Evolutionary conservation across 2,888 invertebrate species (phyloP).

Genomic region (Cosmopolites sordidus): DNA sequence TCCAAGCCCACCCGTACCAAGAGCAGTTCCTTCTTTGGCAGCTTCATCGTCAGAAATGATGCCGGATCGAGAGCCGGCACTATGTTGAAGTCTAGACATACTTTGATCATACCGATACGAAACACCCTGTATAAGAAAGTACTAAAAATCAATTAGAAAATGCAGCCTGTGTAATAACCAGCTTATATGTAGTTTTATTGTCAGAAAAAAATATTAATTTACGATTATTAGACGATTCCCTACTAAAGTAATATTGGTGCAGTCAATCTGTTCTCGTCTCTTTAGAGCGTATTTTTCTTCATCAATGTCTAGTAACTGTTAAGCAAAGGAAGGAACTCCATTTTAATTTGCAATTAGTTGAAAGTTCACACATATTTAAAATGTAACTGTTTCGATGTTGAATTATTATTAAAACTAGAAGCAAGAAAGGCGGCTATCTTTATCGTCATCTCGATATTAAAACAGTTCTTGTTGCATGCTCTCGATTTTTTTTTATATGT

Average conservation of each 20-base stretch:
- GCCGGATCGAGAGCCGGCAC: slow-evolving; percentile 72
- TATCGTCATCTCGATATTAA: slow-evolving; percentile 7
- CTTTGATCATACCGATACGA: too few relatives aligned
- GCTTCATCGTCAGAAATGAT: slow-evolving; percentile 71
- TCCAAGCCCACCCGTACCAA: slow-evolving; percentile 66
- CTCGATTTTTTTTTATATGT: too few relatives aligned
- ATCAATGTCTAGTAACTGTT: slow-evolving; percentile 26
- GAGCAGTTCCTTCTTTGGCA: slow-evolving; percentile 75
- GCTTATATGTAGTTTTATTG: too few relatives aligned
- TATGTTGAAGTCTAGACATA: slow-evolving; percentile 69
- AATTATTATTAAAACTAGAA: slow-evolving; percentile 27
- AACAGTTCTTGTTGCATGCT: slow-evolving; percentile 2
- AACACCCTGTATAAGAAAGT: too few relatives aligned
- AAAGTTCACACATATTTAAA: slow-evolving; percentile 44
- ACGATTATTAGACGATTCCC: too few relatives aligned
- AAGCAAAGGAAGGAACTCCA: slow-evolving; percentile 40
- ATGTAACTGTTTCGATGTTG: slow-evolving; percentile 38
- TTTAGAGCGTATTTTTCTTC: slow-evolving; percentile 21
- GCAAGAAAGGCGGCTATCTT: slow-evolving; percentile 3
- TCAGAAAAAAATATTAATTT: too few relatives aligned
- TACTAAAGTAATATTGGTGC: slow-evolving; percentile 14
- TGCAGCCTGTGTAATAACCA: too few relatives aligned
- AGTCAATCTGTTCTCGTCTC: not conserved
- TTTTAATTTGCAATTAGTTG: slow-evolving; percentile 41
- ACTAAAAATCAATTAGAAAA: too few relatives aligned